Percentiles rank a stretch among this genome's conserved stretches.
Conservation (phyloP, 2,888 invertebrate genomes). For the Clitarchus hookeri region DNA sequence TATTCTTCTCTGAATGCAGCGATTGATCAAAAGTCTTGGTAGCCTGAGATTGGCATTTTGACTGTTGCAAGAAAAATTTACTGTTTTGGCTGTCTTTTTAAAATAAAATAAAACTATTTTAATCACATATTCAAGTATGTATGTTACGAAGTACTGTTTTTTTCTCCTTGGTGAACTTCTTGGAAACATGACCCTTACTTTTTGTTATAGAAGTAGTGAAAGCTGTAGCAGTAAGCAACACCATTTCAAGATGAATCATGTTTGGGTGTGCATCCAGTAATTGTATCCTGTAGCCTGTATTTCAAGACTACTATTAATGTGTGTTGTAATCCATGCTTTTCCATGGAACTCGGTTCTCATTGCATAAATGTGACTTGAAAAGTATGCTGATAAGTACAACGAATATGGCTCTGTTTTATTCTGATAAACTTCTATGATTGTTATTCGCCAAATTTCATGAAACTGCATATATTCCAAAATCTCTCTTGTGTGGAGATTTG, state of each 20-base stretch:
- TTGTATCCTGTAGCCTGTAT: not conserved
- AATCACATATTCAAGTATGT: not conserved
- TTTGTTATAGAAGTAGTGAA: not conserved
- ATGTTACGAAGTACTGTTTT: not conserved
- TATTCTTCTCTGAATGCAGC: not conserved
- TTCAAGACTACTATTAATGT: not conserved
- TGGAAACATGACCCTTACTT: not conserved
- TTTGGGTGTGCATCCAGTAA: conserved; percentile 2
- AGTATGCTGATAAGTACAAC: not conserved
- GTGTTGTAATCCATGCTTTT: not conserved
- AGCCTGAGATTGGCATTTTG: not conserved
- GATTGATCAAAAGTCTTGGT: not conserved
- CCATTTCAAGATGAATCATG: conserved; percentile 14
- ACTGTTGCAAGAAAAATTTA: not conserved
- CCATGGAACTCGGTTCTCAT: not conserved
- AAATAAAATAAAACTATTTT: not conserved
- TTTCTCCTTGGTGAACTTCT: not conserved
- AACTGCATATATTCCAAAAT: conserved; percentile 10
- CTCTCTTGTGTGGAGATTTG: no score
- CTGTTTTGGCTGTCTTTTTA: not conserved
- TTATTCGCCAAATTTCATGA: not conserved
- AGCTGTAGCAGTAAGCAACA: conserved; percentile 1
- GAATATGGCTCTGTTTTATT: not conserved
- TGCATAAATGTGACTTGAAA: not conserved
- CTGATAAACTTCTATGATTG: not conserved